These are phyloP conservation scores for Sarcophaga peregrina DNA, from an alignment of 1,140 invertebrate species.

Conservation along the genomic window DNA sequence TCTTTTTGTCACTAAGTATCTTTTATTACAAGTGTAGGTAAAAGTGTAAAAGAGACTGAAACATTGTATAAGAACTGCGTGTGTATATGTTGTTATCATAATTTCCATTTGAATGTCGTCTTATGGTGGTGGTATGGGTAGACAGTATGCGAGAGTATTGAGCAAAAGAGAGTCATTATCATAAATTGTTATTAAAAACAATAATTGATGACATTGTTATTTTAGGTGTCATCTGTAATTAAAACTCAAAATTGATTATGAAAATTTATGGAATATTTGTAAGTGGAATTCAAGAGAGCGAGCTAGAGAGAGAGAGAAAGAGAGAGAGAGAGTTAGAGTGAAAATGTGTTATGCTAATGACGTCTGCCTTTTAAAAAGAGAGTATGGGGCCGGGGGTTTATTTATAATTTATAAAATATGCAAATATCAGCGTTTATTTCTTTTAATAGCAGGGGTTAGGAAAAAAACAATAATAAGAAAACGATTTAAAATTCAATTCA, in stretches of 20 bases:
- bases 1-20: too few species aligned
- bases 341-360: too few species aligned
- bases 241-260: slow-evolving; percentile 18
- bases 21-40: too few species aligned
- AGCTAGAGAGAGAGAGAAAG: too few species aligned
- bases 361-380: not conserved
- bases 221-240: slow-evolving; percentile 33
- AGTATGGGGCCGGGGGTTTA: not conserved
- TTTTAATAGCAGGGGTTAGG: not conserved
- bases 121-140: not conserved
- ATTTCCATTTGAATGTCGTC: not conserved
- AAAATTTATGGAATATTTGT: not conserved
- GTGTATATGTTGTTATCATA: not conserved
- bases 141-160: not conserved
- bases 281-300: too few species aligned
- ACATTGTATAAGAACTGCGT: not conserved
- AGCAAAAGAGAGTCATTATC: slow-evolving; percentile 14
- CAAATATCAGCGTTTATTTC: not conserved
- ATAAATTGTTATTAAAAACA: slow-evolving; percentile 35
- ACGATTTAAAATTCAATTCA: too few species aligned
- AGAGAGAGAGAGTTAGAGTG: too few species aligned
- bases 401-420: not conserved
- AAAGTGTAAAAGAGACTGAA: too few species aligned
- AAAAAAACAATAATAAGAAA: too few species aligned
- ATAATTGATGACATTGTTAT: slow-evolving; percentile 40